Conservation (phyloP, 23 tunicate species). For the Pegea sp. region DNA sequence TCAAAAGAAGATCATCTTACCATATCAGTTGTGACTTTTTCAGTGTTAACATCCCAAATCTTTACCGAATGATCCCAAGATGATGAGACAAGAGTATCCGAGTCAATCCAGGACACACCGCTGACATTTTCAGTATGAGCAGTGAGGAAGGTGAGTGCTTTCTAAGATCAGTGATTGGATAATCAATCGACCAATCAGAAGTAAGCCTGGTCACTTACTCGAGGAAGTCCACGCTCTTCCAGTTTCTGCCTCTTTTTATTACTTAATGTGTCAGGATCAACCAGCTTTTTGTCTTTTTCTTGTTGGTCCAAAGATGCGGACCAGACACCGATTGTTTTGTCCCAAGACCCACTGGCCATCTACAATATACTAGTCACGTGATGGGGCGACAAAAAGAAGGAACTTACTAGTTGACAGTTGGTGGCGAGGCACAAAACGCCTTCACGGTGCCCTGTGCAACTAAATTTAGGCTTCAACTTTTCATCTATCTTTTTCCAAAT, state of each 20-base stretch:
- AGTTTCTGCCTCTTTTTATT: conserved; percentile 32
- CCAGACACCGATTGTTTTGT: conserved; percentile 50
- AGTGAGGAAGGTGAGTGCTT: not conserved
- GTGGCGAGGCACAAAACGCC: conserved; percentile 58
- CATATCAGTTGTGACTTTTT: conserved; percentile 12
- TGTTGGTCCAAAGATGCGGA: conserved; percentile 37
- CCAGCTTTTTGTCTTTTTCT: conserved; percentile 22
- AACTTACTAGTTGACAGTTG: too few relatives aligned
- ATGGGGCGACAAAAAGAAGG: too few relatives aligned
- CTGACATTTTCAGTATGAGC: conserved; percentile 57
- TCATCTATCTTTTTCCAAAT: conserved; percentile 24
- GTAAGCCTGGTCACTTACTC: conserved; percentile 10
- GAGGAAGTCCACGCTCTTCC: conserved; percentile 28
- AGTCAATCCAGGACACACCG: conserved; percentile 24
- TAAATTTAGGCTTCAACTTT: conserved; percentile 25
- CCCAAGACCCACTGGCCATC: conserved; percentile 76
- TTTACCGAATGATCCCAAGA: conserved; percentile 81
- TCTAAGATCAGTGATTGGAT: not conserved
- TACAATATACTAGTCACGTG: not conserved
- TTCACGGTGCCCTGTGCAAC: conserved; percentile 65
- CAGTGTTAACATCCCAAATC: conserved; percentile 41
- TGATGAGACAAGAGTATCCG: conserved; percentile 27
- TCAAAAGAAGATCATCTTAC: conserved; percentile 1
- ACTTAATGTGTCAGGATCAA: conserved; percentile 10
- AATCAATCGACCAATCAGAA: not conserved